phyloP scores from a whole-genome alignment of 2,888 invertebrate genomes.

The Bombylius major region DNA sequence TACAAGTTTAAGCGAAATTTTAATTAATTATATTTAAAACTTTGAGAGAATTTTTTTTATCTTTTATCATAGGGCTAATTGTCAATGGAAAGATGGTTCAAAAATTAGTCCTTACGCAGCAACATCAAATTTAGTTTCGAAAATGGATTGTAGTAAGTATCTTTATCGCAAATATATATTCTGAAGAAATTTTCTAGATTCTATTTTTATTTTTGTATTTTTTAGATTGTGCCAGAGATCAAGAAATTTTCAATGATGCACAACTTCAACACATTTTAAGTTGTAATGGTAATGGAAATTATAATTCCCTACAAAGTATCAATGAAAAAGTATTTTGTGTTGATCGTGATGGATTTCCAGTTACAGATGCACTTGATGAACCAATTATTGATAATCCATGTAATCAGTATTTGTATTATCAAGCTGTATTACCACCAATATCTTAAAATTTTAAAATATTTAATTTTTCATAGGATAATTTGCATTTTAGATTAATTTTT shows the following conservation, averaged over 20 bases:
- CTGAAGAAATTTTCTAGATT: neutral
- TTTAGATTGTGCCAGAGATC: constrained; percentile 51
- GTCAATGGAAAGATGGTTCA: constrained; percentile 46
- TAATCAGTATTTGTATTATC: constrained; percentile 15
- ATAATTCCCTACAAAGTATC: constrained; percentile 40
- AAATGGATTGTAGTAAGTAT: constrained; percentile 46
- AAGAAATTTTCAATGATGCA: constrained; percentile 38
- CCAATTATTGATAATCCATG: constrained; percentile 10
- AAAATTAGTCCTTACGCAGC: constrained; percentile 44
- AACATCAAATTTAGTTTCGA: constrained; percentile 23
- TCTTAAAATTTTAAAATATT: too few relatives aligned
- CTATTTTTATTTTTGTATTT: neutral
- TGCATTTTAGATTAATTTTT: too few relatives aligned
- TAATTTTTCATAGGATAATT: too few relatives aligned
- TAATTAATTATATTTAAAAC: too few relatives aligned
- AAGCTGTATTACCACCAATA: constrained; percentile 3
- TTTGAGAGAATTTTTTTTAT: too few relatives aligned
- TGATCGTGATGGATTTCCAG: constrained; percentile 46
- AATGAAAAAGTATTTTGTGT: constrained; percentile 45
- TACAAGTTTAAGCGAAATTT: too few relatives aligned
- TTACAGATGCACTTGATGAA: constrained; percentile 18
- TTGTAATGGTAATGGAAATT: constrained; percentile 47
- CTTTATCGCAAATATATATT: neutral
- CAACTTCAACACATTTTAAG: constrained; percentile 39
- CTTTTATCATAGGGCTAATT: constrained; percentile 40